phyloP scores from a whole-genome alignment of 1,140 invertebrate genomes.

The Zaprionus ghesquierei region DNA sequence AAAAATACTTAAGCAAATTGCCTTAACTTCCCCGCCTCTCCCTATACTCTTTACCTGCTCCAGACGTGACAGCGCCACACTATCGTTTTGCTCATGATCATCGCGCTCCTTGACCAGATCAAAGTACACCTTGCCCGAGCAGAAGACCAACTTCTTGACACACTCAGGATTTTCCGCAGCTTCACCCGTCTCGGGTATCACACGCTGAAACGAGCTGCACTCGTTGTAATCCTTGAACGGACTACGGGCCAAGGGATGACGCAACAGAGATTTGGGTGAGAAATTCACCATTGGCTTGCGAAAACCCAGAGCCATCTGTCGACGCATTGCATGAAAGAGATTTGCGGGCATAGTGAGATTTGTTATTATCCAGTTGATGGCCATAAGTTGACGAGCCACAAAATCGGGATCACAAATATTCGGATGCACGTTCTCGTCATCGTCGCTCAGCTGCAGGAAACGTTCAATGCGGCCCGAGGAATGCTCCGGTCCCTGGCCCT shows the following conservation, averaged over 20 bases:
- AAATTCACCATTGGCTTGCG: conserved; percentile 97
- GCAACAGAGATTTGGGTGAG: conserved; percentile 98
- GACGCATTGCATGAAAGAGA: conserved; percentile 96
- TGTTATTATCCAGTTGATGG: conserved; percentile 98
- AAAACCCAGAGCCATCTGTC: conserved; percentile 98
- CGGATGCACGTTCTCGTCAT: conserved; percentile 97
- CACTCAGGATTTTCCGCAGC: conserved; percentile 87
- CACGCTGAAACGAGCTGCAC: conserved; percentile 88
- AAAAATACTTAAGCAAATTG: neutral
- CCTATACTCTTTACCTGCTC: conserved; percentile 91
- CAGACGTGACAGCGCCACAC: conserved; percentile 93
- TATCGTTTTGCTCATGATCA: conserved; percentile 89
- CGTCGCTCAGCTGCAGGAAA: conserved; percentile 98
- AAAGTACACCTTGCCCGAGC: conserved; percentile 98
- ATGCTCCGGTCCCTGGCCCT: conserved; percentile 99
- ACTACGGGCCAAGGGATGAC: conserved; percentile 97
- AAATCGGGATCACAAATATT: conserved; percentile 93
- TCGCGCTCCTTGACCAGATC: conserved; percentile 94
- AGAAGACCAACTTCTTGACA: conserved; percentile 96
- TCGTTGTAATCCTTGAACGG: conserved; percentile 96
- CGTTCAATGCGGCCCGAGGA: conserved; percentile 97
- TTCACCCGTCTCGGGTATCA: conserved; percentile 91
- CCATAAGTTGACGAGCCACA: conserved; percentile 96
- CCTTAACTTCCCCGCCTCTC: neutral
- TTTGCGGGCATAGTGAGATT: conserved; percentile 98